Conservation (phyloP, 2,113 vertebrate species). For the Brachypodius melanocephalos region DNA sequence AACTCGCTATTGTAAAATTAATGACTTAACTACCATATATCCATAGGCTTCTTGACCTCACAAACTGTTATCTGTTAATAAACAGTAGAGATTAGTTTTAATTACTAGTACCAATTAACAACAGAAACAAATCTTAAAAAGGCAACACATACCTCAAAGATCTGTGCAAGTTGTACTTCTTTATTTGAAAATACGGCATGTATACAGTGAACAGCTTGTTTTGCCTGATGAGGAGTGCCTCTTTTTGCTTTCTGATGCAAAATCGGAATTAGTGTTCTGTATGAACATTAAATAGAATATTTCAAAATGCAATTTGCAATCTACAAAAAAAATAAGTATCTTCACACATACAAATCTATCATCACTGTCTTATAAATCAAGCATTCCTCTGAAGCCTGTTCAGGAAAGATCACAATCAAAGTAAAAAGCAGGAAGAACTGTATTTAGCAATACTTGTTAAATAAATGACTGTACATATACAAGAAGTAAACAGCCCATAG, state of each 20-base stretch:
- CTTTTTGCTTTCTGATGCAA: constrained; percentile 98
- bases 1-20: not conserved
- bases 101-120: not conserved
- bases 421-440: not conserved
- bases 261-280: constrained; percentile 95
- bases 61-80: not conserved
- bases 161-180: constrained; percentile 97
- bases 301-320: constrained; percentile 25
- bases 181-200: constrained; percentile 99
- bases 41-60: not conserved
- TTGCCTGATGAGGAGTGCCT: constrained; percentile 97
- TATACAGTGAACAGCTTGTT: constrained; percentile 98
- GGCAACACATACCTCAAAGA: constrained; percentile 88
- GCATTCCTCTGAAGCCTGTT: not conserved
- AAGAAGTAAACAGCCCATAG: not conserved
- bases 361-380: not conserved
- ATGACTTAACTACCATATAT: not conserved
- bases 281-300: constrained; percentile 44
- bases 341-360: not conserved
- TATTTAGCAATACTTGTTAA: not conserved
- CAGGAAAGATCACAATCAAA: not conserved
- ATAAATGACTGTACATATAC: not conserved
- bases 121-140: not conserved
- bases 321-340: not conserved
- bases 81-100: not conserved